Conservation (phyloP, 1,140 invertebrate species). For the Hycleus phaleratus region DNA sequence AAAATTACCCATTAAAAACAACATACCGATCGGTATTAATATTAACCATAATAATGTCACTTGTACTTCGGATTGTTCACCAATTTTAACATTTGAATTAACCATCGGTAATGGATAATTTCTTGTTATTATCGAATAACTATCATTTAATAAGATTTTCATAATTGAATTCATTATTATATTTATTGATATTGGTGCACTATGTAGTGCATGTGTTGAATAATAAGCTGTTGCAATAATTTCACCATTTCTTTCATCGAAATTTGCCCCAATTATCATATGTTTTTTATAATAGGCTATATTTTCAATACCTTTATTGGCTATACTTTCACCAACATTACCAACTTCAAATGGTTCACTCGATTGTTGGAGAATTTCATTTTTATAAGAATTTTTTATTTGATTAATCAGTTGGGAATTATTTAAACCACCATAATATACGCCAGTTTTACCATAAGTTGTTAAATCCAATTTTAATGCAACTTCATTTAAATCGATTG, state of each 20-base stretch:
- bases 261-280: constrained; percentile 35
- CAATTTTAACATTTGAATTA: background rate
- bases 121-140: constrained; percentile 48
- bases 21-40: constrained; percentile 32
- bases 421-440: constrained; percentile 20
- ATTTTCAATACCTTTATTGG: constrained; percentile 29
- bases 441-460: constrained; percentile 25
- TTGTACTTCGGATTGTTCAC: constrained; percentile 24
- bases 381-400: constrained; percentile 17
- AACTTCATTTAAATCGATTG: constrained; percentile 1
- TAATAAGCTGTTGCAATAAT: constrained; percentile 41
- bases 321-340: constrained; percentile 23
- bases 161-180: constrained; percentile 51
- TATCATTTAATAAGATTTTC: constrained; percentile 33
- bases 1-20: constrained; percentile 37
- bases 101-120: constrained; percentile 52
- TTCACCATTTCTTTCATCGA: constrained; percentile 34
- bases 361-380: constrained; percentile 5
- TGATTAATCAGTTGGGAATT: background rate
- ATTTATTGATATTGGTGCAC: constrained; percentile 52
- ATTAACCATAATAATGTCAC: constrained; percentile 31
- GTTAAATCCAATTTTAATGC: constrained; percentile 22
- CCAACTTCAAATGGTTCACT: constrained; percentile 6
- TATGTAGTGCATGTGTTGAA: constrained; percentile 51
- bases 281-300: constrained; percentile 32